A percentile compares a stretch with the other conserved stretches of the same genome.
phyloP scores from a whole-genome alignment of 2,888 invertebrate species.

The Microctonus hyperodae region DNA sequence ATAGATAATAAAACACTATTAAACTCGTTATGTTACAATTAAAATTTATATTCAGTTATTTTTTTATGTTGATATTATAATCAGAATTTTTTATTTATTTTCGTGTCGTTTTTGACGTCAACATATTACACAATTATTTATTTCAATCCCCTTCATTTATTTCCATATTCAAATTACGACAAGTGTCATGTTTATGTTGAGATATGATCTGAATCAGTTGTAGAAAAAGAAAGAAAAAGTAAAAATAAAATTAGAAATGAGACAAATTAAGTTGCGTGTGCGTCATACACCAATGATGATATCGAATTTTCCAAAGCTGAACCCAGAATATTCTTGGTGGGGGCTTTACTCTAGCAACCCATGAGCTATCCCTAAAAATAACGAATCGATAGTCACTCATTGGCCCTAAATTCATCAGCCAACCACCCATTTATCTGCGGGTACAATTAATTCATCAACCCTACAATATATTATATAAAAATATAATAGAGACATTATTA shows the following conservation, averaged over 20 bases:
- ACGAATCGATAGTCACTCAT: conserved; percentile 54
- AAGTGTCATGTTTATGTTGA: not conserved
- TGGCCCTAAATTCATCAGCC: conserved; percentile 49
- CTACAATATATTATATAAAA: not conserved
- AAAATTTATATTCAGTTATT: too few relatives aligned
- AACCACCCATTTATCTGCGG: conserved; percentile 38
- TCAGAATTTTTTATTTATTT: not conserved
- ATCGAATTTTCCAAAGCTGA: conserved; percentile 46
- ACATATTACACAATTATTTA: not conserved
- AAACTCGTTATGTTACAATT: not conserved
- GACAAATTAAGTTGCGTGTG: conserved; percentile 8
- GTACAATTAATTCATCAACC: not conserved
- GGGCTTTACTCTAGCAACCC: conserved; percentile 39
- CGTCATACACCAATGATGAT: conserved; percentile 30
- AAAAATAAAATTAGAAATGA: not conserved
- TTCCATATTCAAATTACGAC: not conserved
- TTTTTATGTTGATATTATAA: not conserved
- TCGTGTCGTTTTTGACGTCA: not conserved
- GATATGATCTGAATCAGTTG: not conserved
- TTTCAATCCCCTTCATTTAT: not conserved
- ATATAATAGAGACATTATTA: not conserved
- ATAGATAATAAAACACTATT: not conserved
- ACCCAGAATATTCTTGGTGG: conserved; percentile 36
- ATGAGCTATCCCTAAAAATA: conserved; percentile 56
- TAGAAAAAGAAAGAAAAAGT: not conserved